A percentile compares a stretch with the other conserved stretches of the same genome.
Evolutionary conservation across 2,888 invertebrate genomes (phyloP).

Genomic region (Pseudoips prasinana): DNA sequence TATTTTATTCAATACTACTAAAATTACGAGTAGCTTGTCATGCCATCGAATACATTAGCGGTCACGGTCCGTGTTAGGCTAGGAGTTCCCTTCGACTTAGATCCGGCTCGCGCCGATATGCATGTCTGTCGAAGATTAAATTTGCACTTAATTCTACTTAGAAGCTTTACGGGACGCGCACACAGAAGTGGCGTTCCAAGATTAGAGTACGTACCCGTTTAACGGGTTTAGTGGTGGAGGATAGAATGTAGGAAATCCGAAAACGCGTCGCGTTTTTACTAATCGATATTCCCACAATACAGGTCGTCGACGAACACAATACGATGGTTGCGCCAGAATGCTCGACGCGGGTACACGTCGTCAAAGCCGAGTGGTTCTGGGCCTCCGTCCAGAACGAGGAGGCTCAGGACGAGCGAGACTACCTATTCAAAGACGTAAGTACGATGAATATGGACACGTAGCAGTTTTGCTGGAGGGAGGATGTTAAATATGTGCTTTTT

Average conservation of each 20-base stretch:
- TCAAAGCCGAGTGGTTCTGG: slow-evolving; percentile 99
- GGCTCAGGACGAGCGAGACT: slow-evolving; percentile 94
- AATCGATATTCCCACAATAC: slow-evolving; percentile 14
- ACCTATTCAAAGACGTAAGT: slow-evolving; percentile 92
- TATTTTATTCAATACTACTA: slow-evolving; percentile 78
- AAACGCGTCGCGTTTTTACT: neutral
- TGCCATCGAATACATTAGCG: slow-evolving; percentile 45
- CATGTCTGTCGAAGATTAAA: slow-evolving; percentile 44
- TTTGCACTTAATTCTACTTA: slow-evolving; percentile 38
- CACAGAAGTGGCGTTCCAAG: slow-evolving; percentile 31
- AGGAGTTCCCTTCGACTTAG: slow-evolving; percentile 27
- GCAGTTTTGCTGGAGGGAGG: no score
- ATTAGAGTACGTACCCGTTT: slow-evolving; percentile 27
- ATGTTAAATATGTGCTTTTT: no score
- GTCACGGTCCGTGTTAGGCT: slow-evolving; percentile 34
- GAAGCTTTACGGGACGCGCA: slow-evolving; percentile 48
- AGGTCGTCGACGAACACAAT: slow-evolving; percentile 93
- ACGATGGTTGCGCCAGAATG: slow-evolving; percentile 87
- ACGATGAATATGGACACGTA: slow-evolving; percentile 1
- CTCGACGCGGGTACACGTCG: slow-evolving; percentile 87
- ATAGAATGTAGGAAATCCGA: slow-evolving; percentile 3
- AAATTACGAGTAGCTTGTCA: slow-evolving; percentile 61
- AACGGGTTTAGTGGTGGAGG: slow-evolving; percentile 27
- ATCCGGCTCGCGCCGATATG: slow-evolving; percentile 46
- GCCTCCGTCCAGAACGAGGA: slow-evolving; percentile 98